Conservation (phyloP, 1,140 invertebrate species). For the Calephelis nemesis region DNA sequence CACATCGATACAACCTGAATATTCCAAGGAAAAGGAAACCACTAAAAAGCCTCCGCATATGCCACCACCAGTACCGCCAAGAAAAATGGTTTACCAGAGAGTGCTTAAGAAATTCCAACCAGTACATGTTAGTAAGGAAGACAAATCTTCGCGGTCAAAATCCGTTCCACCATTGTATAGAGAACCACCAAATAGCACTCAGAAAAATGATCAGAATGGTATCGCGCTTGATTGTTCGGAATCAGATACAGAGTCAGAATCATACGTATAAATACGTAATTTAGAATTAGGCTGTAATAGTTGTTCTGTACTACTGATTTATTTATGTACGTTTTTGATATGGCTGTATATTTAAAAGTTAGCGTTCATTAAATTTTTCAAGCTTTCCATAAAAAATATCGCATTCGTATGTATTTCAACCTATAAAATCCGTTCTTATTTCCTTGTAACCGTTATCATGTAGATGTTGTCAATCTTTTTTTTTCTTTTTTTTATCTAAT, state of each 20-base stretch:
- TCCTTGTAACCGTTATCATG: too few species aligned
- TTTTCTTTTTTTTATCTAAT: too few species aligned
- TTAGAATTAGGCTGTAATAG: slow-evolving; percentile 37
- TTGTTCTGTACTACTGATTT: slow-evolving; percentile 16
- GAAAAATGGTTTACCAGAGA: slow-evolving; percentile 73
- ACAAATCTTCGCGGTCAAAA: slow-evolving; percentile 65
- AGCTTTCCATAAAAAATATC: too few species aligned
- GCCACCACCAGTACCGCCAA: slow-evolving; percentile 71
- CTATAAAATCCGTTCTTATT: too few species aligned
- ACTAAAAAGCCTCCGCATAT: slow-evolving; percentile 63
- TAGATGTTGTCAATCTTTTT: too few species aligned
- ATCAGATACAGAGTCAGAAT: slow-evolving; percentile 76
- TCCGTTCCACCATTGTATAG: slow-evolving; percentile 66
- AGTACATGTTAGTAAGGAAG: slow-evolving; percentile 71
- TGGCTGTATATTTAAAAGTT: background rate
- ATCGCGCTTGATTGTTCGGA: slow-evolving; percentile 69
- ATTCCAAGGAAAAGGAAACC: slow-evolving; percentile 52
- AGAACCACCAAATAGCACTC: slow-evolving; percentile 53
- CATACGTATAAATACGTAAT: slow-evolving; percentile 60
- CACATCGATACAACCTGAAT: slow-evolving; percentile 68
- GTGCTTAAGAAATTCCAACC: slow-evolving; percentile 75
- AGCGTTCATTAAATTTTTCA: too few species aligned
- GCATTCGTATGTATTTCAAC: too few species aligned
- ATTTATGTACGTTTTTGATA: background rate
- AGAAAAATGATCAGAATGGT: slow-evolving; percentile 61